Evolutionary conservation across 2,888 invertebrate genomes (phyloP), one percentile per base, ranked within the genome.

Genomic region (Caenorhabditis sp.): DNA sequence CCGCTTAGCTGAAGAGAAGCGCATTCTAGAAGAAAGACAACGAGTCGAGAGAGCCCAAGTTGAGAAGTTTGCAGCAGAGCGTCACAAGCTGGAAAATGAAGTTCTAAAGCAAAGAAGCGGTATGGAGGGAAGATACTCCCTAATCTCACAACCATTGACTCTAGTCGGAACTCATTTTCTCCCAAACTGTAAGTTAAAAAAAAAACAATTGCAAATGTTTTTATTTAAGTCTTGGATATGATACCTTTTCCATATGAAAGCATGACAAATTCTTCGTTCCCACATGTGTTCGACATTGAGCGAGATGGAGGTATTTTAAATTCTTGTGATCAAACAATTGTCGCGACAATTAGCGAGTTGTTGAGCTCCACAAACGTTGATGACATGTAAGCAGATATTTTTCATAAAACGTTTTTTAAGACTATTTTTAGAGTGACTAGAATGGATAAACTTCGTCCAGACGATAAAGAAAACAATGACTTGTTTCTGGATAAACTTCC

Each of bases 311-410:
- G 65, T 3, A 62, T 85, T 13, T 70, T 89, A 28, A 58, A 77
- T 6, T 53, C 60, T 24, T 55, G 64, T 13, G 85, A 87, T 56
- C 40, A 40, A 11, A 47, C 60, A 15, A 56, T 85, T 53, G 71
- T 87, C 13, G 55, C 62, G 2, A 51, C 64, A 9, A 87, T 87
- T 22, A 62, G 84, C 11, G 61, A 84, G 18, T 77, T 81, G 51
- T 64, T 89, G 28, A 60, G 80, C 3, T 51, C 69, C 3, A 81
- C 87, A 8, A 83, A 85, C 40, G 83, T 89, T 5, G 83, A 85
- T 40, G 86, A 88, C 28, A 87, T 89, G 88, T 88, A 55, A 80
- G 88, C 50, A n/a, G n/a, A n/a, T n/a, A n/a, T n/a, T n/a, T n/a
- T n/a, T n/a, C n/a, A n/a, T n/a, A n/a, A n/a, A n/a, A n/a, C n/a